These are phyloP conservation scores for Colletes latitarsis DNA, from an alignment of 1,140 invertebrate species.

Conservation along the genomic window DNA sequence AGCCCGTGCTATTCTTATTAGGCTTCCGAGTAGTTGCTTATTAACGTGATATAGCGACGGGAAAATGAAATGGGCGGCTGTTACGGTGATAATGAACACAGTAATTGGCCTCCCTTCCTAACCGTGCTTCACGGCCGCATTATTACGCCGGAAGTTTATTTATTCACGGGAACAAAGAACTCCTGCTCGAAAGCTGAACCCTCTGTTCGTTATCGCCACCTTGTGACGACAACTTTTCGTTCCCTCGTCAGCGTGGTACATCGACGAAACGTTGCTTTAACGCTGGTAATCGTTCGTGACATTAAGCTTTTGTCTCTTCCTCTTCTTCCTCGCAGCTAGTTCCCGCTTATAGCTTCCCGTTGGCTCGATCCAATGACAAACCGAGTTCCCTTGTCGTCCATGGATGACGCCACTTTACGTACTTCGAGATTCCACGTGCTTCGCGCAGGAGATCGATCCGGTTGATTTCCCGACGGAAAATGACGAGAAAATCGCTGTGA, in stretches of 20 bases:
- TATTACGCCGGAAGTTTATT: conserved; percentile 20
- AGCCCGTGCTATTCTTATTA: conserved; percentile 17
- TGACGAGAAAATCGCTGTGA: no score
- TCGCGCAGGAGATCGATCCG: neutral
- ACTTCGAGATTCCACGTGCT: neutral
- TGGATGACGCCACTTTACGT: conserved; percentile 9
- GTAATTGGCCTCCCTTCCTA: conserved; percentile 26
- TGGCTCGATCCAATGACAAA: neutral
- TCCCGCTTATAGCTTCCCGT: no score
- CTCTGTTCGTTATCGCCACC: conserved; percentile 4
- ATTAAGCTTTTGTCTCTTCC: conserved; percentile 11
- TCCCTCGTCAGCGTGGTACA: neutral
- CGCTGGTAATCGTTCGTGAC: conserved; percentile 14
- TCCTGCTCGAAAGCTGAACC: conserved; percentile 6
- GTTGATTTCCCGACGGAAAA: neutral
- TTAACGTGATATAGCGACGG: conserved; percentile 18
- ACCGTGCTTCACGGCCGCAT: neutral
- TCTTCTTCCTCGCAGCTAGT: neutral
- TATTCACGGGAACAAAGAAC: neutral
- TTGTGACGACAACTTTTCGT: neutral
- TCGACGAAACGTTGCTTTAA: neutral
- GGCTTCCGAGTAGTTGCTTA: conserved; percentile 22
- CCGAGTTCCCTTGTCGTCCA: neutral
- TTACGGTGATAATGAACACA: conserved; percentile 32
- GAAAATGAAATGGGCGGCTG: conserved; percentile 22